Evolutionary conservation across 2,797 vertebrate species (phyloP).

Genomic region (Poeciliopsis infans): DNA sequence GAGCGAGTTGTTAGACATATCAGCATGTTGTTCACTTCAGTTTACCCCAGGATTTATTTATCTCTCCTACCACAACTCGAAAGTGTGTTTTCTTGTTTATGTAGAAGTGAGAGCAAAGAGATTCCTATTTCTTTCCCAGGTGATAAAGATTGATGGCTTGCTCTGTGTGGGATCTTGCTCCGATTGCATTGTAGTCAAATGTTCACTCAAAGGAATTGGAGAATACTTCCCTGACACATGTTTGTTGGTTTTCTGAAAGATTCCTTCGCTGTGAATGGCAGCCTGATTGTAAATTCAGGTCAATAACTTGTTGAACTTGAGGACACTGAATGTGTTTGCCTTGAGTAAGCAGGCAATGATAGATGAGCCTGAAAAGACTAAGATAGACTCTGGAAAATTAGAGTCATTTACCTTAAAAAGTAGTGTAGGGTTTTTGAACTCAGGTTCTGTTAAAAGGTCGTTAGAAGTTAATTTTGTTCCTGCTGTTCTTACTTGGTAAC

Average conservation of each 20-base stretch:
- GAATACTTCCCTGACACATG: constrained; percentile 25
- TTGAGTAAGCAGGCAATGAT: constrained; percentile 63
- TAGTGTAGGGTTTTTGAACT: not conserved
- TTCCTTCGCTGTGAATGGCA: constrained; percentile 3
- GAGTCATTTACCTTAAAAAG: constrained; percentile 41
- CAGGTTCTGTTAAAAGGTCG: not conserved
- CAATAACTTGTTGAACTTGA: constrained; percentile 29
- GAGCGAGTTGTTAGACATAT: constrained; percentile 46
- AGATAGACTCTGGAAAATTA: constrained; percentile 60
- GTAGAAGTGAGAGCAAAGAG: constrained; percentile 23
- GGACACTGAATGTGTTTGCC: constrained; percentile 29
- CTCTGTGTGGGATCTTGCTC: constrained; percentile 49
- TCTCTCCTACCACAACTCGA: constrained; percentile 29
- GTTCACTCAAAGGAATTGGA: constrained; percentile 28
- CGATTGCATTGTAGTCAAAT: constrained; percentile 40
- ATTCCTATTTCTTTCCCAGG: constrained; percentile 21
- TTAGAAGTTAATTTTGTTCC: not conserved
- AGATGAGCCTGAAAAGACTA: constrained; percentile 58
- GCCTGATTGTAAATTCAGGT: constrained; percentile 17
- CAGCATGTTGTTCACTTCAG: constrained; percentile 57
- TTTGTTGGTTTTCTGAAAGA: constrained; percentile 11
- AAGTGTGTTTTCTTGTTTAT: constrained; percentile 34
- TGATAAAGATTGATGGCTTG: constrained; percentile 56
- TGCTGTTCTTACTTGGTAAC: not conserved
- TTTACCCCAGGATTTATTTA: constrained; percentile 57